Evolutionary conservation across 2,888 invertebrate species (phyloP), one percentile per base, ranked within the genome.

Genomic region (Drosophila sordidapex): DNA sequence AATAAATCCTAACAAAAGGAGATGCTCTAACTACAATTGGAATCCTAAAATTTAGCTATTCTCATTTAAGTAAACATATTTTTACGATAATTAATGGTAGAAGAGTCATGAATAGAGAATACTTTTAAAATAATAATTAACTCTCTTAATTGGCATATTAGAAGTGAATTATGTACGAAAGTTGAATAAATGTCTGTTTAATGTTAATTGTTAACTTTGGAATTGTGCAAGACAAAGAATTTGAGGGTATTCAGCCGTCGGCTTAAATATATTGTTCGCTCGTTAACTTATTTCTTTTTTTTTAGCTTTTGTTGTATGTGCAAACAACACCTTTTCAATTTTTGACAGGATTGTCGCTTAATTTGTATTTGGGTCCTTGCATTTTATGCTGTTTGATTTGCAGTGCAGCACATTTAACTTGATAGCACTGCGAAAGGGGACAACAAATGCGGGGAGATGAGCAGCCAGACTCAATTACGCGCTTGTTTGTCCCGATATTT

Each of bases 401-500:
- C 59, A 43, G 38, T 48, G 58, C 49, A 65, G 61, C 69, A 59
- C 61, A 66, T 72, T 72, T 75, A 64, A 72, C 67, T 48, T 36
- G 31, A 63, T 40, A 15, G 56, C 49, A 33, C 35, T 48, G 54
- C 8, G 33, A 43, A 18, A n/a, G 13, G 27, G 15, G 6, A 1
- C 8, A 15, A 13, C 15, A 21, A 15, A 13, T 51, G 29, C 1
- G n/a, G 5, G 11, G 15, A 10, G 38, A 13, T 40, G 8, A 29
- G 53, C 43, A 57, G 59, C 53, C 87, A 71, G 87, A 85, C 82
- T 85, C 83, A 85, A 85, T 86, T 87, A 84, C 82, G 78, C 70
- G 74, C 87, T 74, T 87, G 84, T 87, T 87, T 87, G 82, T 66
- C 59, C 62, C 68, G 74, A 81, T 81, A 76, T 77, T 85, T 83